A percentile compares a stretch with the other conserved stretches of the same genome.
Evolutionary conservation across 2,888 invertebrate species (phyloP).

Genomic region (Globia sparganii): DNA sequence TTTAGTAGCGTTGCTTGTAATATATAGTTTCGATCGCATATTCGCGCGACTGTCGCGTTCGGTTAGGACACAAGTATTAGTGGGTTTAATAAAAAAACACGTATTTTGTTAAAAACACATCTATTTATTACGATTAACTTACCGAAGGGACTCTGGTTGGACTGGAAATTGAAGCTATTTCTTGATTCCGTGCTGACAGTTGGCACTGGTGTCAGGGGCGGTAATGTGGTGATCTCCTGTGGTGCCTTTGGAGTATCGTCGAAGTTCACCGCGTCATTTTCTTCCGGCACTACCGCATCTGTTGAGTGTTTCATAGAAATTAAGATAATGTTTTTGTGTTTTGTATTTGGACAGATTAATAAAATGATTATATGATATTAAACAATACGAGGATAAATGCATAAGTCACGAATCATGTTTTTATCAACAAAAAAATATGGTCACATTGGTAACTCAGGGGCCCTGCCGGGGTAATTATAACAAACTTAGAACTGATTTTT

Average conservation of each 20-base stretch:
- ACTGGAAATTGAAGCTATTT: conserved; percentile 61
- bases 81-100: conserved; percentile 30
- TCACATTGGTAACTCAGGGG: no score
- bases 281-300: conserved; percentile 35
- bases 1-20: conserved; percentile 2
- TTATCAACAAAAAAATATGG: no score
- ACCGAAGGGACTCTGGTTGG: conserved; percentile 32
- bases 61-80: conserved; percentile 1
- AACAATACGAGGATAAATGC: neutral
- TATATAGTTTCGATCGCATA: no score
- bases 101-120: conserved; percentile 25
- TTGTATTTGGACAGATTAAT: neutral
- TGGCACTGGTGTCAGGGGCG: conserved; percentile 56
- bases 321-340: neutral
- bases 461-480: no score
- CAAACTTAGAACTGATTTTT: no score
- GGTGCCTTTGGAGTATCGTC: conserved; percentile 24
- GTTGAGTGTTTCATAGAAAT: neutral
- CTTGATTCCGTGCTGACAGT: conserved; percentile 51
- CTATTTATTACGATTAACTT: conserved; percentile 29
- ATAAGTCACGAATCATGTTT: no score
- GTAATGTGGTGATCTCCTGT: conserved; percentile 48
- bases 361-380: neutral
- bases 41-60: neutral
- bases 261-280: conserved; percentile 63